Conservation (phyloP, 2,888 invertebrate species). For the Chesias legatella region DNA sequence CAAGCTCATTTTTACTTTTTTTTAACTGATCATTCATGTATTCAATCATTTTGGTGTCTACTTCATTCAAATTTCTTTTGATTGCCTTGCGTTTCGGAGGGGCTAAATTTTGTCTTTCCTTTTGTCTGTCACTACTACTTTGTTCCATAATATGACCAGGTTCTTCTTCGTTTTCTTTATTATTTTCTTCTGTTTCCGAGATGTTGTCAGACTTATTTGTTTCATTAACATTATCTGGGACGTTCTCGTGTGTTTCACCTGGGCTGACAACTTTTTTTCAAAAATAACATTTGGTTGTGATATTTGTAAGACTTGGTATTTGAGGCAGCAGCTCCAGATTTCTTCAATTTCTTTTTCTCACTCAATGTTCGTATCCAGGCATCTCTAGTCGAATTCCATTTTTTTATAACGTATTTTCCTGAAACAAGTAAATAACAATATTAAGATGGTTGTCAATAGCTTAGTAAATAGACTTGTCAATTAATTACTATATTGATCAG, state of each 20-base stretch:
- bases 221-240: constrained; percentile 12
- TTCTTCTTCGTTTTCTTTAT: constrained; percentile 14
- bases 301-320: constrained; percentile 30
- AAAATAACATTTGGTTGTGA: constrained; percentile 30
- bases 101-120: constrained; percentile 26
- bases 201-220: constrained; percentile 2
- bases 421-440: constrained; percentile 17
- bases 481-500: constrained; percentile 15
- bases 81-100: constrained; percentile 24
- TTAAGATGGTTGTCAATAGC: constrained; percentile 19
- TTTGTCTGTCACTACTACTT: constrained; percentile 26
- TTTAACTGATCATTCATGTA: constrained; percentile 22
- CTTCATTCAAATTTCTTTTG: constrained; percentile 27
- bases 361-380: constrained; percentile 23
- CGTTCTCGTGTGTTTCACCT: constrained; percentile 29
- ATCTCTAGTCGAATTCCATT: constrained; percentile 9
- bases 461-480: constrained; percentile 17
- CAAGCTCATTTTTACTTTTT: constrained; percentile 21
- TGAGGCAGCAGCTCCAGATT: constrained; percentile 26
- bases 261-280: constrained; percentile 28
- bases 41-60: constrained; percentile 24
- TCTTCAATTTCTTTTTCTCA: constrained; percentile 27
- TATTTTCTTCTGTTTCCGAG: constrained; percentile 8
- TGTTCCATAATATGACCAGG: constrained; percentile 15
- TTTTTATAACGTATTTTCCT: constrained; percentile 12